These are phyloP conservation scores for Spizaetus ornatus DNA, from an alignment of 2,113 vertebrate species.

Conservation along the genomic window DNA sequence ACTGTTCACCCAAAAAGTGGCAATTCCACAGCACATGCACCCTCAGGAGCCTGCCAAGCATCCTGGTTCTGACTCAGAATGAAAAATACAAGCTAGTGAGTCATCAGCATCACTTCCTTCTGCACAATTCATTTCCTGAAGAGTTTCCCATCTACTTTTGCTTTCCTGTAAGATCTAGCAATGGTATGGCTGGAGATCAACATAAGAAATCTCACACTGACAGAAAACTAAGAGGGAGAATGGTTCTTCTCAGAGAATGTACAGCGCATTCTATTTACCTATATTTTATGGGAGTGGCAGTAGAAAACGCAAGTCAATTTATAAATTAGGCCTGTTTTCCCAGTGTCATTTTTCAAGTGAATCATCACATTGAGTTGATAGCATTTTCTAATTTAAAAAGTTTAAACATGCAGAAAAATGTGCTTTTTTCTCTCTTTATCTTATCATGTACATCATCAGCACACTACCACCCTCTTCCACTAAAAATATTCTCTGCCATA, in stretches of 20 bases:
- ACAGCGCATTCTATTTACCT: not conserved
- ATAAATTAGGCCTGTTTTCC: slow-evolving; percentile 28
- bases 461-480: slow-evolving; percentile 25
- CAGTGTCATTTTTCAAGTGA: slow-evolving; percentile 20
- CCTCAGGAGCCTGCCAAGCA: not conserved
- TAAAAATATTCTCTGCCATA: slow-evolving; percentile 17
- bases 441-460: slow-evolving; percentile 43
- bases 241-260: not conserved
- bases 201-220: not conserved
- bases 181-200: not conserved
- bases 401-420: slow-evolving; percentile 63
- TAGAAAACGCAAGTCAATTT: slow-evolving; percentile 16
- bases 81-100: not conserved
- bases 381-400: slow-evolving; percentile 49
- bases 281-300: not conserved
- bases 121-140: slow-evolving; percentile 27
- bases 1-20: not conserved
- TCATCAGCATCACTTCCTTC: slow-evolving; percentile 2
- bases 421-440: slow-evolving; percentile 45
- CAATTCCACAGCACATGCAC: not conserved
- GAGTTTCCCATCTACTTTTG: slow-evolving; percentile 1
- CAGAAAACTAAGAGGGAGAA: not conserved
- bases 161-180: not conserved
- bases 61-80: not conserved
- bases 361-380: slow-evolving; percentile 27